These are phyloP conservation scores for Sarcophaga caerulescens DNA, from an alignment of 2,888 invertebrate genomes.

Conservation along the genomic window DNA sequence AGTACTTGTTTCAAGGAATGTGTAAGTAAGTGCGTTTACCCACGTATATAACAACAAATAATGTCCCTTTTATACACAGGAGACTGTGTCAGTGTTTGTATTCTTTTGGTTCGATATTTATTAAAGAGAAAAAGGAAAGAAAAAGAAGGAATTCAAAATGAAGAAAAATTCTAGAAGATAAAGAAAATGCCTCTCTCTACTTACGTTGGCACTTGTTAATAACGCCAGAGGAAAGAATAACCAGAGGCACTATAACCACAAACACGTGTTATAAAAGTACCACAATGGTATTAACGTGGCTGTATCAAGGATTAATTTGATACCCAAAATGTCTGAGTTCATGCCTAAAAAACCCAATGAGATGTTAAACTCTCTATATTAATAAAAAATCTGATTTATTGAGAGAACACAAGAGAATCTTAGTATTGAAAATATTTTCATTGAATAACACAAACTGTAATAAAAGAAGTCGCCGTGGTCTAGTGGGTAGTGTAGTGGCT, in stretches of 20 bases:
- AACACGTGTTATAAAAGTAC: background rate
- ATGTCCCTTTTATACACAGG: background rate
- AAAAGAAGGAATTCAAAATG: background rate
- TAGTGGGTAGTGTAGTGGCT: too few species aligned
- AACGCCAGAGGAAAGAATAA: too few species aligned
- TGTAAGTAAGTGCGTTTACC: background rate
- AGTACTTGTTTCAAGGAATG: background rate
- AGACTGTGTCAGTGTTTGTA: background rate
- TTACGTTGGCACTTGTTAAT: too few species aligned
- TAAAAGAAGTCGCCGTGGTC: too few species aligned
- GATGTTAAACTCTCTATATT: too few species aligned
- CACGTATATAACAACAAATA: background rate
- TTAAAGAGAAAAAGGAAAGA: background rate
- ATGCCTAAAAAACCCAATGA: too few species aligned
- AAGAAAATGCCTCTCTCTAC: background rate
- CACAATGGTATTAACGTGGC: background rate
- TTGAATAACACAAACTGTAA: too few species aligned
- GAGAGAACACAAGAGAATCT: too few species aligned
- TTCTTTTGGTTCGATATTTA: background rate
- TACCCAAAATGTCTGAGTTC: too few species aligned
- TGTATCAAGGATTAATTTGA: background rate
- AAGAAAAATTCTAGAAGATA: background rate
- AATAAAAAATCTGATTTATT: too few species aligned
- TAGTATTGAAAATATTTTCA: too few species aligned
- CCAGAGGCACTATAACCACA: background rate